Conservation (phyloP, 2,113 vertebrate genomes). For the Symphodus melops region DNA sequence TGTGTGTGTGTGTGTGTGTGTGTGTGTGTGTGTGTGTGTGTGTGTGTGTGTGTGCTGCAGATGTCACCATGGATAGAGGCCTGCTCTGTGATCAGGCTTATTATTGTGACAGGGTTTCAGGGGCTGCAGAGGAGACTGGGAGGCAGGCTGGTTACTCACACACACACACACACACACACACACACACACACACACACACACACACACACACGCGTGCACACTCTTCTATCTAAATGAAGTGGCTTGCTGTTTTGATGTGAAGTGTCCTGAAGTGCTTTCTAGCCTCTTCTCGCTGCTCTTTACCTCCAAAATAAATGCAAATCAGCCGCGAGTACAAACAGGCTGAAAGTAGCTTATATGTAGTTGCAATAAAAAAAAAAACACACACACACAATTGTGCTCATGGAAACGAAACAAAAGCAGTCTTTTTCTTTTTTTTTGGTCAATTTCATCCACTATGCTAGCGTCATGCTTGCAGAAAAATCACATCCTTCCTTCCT, state of each 20-base stretch:
- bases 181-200: constrained; percentile 29
- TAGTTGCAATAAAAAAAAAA: not conserved
- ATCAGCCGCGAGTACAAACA: constrained; percentile 14
- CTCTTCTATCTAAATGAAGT: constrained; percentile 36
- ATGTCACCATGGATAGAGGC: constrained; percentile 75
- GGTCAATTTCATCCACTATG: not conserved
- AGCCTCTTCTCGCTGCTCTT: constrained; percentile 51
- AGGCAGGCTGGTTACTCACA: constrained; percentile 61
- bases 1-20: constrained; percentile 43
- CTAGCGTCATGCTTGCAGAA: not conserved
- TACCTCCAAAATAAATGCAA: constrained; percentile 40
- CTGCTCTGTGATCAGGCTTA: constrained; percentile 72
- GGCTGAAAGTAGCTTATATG: not conserved
- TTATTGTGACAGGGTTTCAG: constrained; percentile 77
- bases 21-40: constrained; percentile 37
- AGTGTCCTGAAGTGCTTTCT: constrained; percentile 60
- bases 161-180: constrained; percentile 27
- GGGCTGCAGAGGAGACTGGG: constrained; percentile 51
- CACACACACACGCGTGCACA: constrained; percentile 25
- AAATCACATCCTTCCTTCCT: not conserved
- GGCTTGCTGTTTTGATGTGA: constrained; percentile 58
- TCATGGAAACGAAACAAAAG: not conserved
- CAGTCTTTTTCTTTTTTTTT: not conserved
- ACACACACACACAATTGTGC: not conserved
- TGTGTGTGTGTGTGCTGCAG: constrained; percentile 36